A percentile compares a stretch with the other conserved stretches of the same genome.
phyloP scores from a whole-genome alignment of 2,113 vertebrate genomes.

The Urocitellus parryii region DNA sequence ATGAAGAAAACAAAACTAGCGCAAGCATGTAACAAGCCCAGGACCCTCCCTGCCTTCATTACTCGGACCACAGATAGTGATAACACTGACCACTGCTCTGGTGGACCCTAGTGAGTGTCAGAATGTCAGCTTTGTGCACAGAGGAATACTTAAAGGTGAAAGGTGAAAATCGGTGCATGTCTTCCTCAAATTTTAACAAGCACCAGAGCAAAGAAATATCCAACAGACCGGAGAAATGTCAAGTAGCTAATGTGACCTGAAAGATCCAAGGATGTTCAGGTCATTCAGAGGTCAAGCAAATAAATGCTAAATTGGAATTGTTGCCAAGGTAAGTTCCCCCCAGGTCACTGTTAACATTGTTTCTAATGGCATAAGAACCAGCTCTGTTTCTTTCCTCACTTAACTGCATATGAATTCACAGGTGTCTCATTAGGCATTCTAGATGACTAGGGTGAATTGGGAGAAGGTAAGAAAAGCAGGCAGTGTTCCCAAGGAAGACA shows the following conservation, averaged over 20 bases:
- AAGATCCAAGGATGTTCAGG: neutral
- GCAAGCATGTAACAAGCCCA: no score
- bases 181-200: neutral
- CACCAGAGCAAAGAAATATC: neutral
- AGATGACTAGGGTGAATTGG: no score
- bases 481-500: no score
- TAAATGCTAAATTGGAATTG: neutral
- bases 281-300: neutral
- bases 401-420: neutral
- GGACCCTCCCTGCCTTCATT: neutral
- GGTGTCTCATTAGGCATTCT: neutral
- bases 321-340: neutral
- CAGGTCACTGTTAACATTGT: neutral
- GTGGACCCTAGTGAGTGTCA: neutral
- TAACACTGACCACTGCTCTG: neutral
- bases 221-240: neutral
- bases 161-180: neutral
- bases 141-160: neutral
- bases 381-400: neutral
- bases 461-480: neutral
- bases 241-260: neutral
- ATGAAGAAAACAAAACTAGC: neutral
- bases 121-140: neutral
- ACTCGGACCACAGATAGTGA: neutral
- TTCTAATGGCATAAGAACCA: neutral